Evolutionary conservation across 2,113 vertebrate genomes (phyloP).

Genomic region (Deroptyus accipitrinus): DNA sequence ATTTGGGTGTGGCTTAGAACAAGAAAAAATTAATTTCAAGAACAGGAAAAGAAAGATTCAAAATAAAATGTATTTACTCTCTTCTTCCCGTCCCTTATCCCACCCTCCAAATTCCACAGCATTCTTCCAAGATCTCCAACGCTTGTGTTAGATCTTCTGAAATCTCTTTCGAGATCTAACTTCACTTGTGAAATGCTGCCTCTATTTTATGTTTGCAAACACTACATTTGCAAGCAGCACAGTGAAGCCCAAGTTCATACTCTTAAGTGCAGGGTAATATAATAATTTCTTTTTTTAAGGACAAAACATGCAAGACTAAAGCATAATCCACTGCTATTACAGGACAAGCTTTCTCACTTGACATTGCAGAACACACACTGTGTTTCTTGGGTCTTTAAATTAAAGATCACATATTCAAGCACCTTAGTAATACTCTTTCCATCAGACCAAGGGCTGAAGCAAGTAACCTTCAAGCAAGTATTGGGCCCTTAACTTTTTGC

Average conservation of each 20-base stretch:
- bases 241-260: not conserved
- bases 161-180: not conserved
- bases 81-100: not conserved
- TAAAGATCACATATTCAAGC: not conserved
- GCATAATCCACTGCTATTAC: not conserved
- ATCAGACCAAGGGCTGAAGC: not conserved
- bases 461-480: not conserved
- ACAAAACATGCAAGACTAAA: not conserved
- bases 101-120: not conserved
- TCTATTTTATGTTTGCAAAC: not conserved
- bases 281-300: not conserved
- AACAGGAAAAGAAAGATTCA: not conserved
- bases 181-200: not conserved
- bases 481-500: too few species aligned
- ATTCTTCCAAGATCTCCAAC: not conserved
- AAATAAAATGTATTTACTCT: not conserved
- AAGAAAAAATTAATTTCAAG: not conserved
- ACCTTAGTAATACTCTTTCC: not conserved
- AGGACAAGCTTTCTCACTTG: not conserved
- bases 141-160: not conserved
- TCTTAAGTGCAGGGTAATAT: not conserved
- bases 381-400: not conserved
- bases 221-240: not conserved
- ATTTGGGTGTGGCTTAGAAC: not conserved
- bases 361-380: rapidly evolving